Base-by-base conservation (phyloP, 1,140 invertebrate genomes). In the Pantala flavescens region DNA sequence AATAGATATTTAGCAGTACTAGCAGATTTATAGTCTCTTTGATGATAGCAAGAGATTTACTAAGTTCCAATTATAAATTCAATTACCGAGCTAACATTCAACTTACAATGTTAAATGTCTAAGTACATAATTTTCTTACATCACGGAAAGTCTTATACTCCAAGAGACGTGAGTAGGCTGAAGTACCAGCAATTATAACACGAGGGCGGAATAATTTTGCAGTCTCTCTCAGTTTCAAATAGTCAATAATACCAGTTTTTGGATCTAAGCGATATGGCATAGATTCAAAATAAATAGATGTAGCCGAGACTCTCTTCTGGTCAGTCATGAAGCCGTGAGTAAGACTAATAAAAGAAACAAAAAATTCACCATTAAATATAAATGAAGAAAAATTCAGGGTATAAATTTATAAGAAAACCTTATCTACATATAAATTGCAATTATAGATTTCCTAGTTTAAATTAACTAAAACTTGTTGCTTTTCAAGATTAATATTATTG, bases 241-340 rank as follows among this genome's bases (percentile, higher is more conserved):
- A 91, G 81, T 92, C 88, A 77, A 91, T 91, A 0, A 88, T 77
- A 23, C 88, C 89, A 16, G 89, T 90, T 24, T 78, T 78, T 5
- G 84, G 80, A 79, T 90, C 82, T 0, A 90, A 79, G 77, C 87
- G 85, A 79, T 90, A 90, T 28, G 89, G 88, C 82, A 90, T 86
- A 0, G 87, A 88, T 79, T 90, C 88, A 83, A 90, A 90, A 80
- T 87, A 90, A 19, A 89, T 80, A 0, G 88, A 89, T 19, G 89
- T 89, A 12, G 88, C 88, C 2, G 88, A 90, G 43, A 90, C 87
- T 79, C 86, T 83, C 78, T 87, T 88, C 3, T 82, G 82, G 23
- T 86, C 84, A n/a, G 87, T 89, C 84, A 88, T 88, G 80, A 89
- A 90, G 19, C 89, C 90, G 80, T 89, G 89, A 70, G 87, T 86